These are phyloP conservation scores for Butorides virescens DNA, from an alignment of 2,113 vertebrate species.

Conservation along the genomic window DNA sequence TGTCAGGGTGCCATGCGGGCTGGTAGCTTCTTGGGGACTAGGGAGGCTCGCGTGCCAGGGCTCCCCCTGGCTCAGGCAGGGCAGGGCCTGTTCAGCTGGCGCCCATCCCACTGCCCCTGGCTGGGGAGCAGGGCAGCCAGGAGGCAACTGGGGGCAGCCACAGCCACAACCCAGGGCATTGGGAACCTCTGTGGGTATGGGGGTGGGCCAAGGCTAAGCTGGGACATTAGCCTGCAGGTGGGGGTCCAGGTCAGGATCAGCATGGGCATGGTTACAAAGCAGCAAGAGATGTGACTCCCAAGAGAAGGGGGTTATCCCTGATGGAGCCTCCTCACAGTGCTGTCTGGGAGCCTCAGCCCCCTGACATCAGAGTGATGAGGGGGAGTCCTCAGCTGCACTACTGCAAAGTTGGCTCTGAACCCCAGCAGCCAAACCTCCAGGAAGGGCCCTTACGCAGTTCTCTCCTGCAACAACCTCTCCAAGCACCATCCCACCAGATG, in stretches of 20 bases:
- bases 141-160: background rate
- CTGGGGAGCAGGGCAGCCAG: background rate
- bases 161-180: background rate
- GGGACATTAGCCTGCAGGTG: background rate
- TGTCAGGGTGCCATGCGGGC: background rate
- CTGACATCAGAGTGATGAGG: background rate
- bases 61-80: background rate
- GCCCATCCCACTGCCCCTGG: background rate
- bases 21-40: background rate
- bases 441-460: background rate
- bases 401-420: background rate
- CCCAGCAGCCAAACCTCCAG: background rate
- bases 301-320: background rate
- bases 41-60: background rate
- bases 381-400: background rate
- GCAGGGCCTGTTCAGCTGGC: background rate
- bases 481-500: background rate
- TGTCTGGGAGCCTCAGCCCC: background rate
- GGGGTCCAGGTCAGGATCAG: background rate
- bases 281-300: background rate
- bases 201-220: background rate
- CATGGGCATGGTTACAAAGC: background rate
- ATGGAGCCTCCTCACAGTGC: background rate
- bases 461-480: background rate
- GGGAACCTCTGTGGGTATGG: background rate